Percentiles rank a stretch among this genome's conserved stretches.
Conservation (phyloP, 2,113 vertebrate genomes). For the Lasiurus borealis region DNA sequence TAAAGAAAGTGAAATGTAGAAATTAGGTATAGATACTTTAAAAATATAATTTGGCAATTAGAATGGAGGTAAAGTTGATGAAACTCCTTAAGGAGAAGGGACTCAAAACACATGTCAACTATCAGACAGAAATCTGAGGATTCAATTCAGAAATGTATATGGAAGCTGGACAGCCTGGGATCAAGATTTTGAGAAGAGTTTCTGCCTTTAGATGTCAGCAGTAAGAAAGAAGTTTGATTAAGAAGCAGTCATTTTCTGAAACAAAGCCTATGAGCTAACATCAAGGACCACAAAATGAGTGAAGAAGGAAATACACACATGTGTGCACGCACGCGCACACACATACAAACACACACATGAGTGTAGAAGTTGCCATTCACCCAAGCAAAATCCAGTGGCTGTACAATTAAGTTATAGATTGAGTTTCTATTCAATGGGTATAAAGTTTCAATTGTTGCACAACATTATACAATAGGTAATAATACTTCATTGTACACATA, state of each 20-base stretch:
- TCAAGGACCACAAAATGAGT: not conserved
- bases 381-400: not conserved
- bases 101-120: not conserved
- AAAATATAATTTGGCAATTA: not conserved
- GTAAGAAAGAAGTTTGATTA: not conserved
- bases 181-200: not conserved
- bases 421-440: not conserved
- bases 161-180: fast-evolving
- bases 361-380: not conserved
- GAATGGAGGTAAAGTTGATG: not conserved
- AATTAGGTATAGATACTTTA: not conserved
- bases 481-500: not conserved
- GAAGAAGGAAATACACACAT: not conserved
- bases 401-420: not conserved
- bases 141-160: not conserved
- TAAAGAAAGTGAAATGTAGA: not conserved
- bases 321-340: no score
- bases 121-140: not conserved
- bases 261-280: not conserved
- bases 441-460: not conserved
- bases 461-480: not conserved
- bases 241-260: not conserved
- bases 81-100: not conserved
- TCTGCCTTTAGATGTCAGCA: not conserved
- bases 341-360: not conserved